phyloP scores from a whole-genome alignment of 2,888 invertebrate genomes.

The Tridacna gigas region DNA sequence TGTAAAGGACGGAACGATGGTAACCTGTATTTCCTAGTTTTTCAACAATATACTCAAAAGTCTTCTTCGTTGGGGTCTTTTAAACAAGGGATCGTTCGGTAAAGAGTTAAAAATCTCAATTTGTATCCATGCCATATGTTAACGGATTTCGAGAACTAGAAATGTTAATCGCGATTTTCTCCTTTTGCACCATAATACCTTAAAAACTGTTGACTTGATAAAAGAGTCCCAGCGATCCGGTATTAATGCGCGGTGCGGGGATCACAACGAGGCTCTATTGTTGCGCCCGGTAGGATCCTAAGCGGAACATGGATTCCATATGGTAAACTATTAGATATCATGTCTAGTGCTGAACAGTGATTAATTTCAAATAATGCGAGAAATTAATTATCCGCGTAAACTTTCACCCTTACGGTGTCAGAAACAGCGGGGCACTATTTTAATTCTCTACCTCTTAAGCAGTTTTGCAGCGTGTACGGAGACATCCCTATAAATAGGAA shows the following conservation, averaged over 20 bases:
- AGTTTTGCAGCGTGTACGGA: no score
- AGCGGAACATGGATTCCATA: slow-evolving; percentile 32
- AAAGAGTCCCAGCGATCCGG: background rate
- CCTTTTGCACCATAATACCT: slow-evolving; percentile 26
- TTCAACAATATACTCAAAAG: background rate
- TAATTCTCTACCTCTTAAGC: no score
- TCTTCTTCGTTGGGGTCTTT: no score
- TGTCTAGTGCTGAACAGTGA: slow-evolving; percentile 19
- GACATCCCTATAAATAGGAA: no score
- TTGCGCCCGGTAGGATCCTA: background rate
- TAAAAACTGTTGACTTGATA: slow-evolving; percentile 16
- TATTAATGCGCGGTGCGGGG: background rate
- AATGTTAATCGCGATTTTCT: slow-evolving; percentile 41
- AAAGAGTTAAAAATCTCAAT: background rate
- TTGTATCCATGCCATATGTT: slow-evolving; percentile 43
- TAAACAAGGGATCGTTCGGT: no score
- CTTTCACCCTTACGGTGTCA: slow-evolving; percentile 21
- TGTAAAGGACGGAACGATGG: background rate
- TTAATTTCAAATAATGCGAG: slow-evolving; percentile 27
- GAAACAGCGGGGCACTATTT: background rate
- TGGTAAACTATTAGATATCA: slow-evolving; percentile 33
- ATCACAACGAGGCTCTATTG: slow-evolving; percentile 1
- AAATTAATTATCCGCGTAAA: slow-evolving; percentile 49
- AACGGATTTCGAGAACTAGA: slow-evolving; percentile 29
- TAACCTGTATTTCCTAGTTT: background rate